A percentile compares a stretch with the other conserved stretches of the same genome.
These are phyloP conservation scores for Brachyrhaphis roseni DNA, from an alignment of 2,797 vertebrate genomes.

Conservation along the genomic window DNA sequence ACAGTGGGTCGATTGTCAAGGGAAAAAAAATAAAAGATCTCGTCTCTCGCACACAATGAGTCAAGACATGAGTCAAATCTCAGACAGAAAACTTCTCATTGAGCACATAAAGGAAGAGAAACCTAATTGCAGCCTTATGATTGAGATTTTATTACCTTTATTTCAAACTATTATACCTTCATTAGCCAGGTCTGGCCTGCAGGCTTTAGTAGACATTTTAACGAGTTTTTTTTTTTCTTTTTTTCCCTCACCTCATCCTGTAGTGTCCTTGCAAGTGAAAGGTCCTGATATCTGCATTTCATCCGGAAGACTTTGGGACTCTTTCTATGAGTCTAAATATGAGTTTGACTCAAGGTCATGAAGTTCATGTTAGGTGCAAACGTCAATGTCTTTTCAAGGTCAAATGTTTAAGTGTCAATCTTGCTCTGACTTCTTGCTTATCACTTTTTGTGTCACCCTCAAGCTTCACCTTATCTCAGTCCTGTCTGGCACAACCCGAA, in stretches of 20 bases:
- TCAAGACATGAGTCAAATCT: slow-evolving; percentile 42
- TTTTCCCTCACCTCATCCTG: slow-evolving; percentile 53
- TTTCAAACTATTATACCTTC: slow-evolving; percentile 65
- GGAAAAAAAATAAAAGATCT: slow-evolving; percentile 34
- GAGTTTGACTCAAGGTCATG: not conserved
- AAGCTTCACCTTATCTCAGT: not conserved
- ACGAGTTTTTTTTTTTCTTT: slow-evolving; percentile 48
- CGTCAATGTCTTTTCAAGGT: slow-evolving; percentile 65
- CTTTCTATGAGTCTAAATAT: not conserved
- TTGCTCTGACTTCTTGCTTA: slow-evolving; percentile 29
- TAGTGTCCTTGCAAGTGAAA: slow-evolving; percentile 74
- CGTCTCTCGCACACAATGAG: slow-evolving; percentile 32
- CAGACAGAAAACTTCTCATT: slow-evolving; percentile 36
- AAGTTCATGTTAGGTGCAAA: slow-evolving; percentile 29
- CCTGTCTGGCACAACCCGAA: not conserved
- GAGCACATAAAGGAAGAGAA: slow-evolving; percentile 13
- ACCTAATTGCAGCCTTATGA: slow-evolving; percentile 53
- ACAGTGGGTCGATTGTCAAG: slow-evolving; percentile 20
- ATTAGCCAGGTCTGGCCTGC: slow-evolving; percentile 59
- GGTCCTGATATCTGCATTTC: slow-evolving; percentile 60
- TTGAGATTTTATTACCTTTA: slow-evolving; percentile 69
- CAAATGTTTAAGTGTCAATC: slow-evolving; percentile 34
- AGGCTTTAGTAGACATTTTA: slow-evolving; percentile 72
- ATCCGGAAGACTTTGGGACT: slow-evolving; percentile 52
- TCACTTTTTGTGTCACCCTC: slow-evolving; percentile 18